phyloP scores from a whole-genome alignment of 2,113 vertebrate genomes.

The Plestiodon gilberti region DNA sequence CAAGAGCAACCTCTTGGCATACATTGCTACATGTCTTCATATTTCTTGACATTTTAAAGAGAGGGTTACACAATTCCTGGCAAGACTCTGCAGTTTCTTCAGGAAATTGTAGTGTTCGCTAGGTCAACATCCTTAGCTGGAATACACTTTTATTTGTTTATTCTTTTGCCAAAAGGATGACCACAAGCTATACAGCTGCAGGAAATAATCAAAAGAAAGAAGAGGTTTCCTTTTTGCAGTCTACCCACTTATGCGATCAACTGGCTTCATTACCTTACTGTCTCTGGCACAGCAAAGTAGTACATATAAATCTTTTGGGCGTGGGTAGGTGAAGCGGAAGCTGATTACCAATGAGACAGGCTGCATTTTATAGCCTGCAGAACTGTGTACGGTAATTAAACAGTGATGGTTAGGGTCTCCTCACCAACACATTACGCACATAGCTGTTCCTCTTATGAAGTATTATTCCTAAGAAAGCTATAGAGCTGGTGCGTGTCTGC shows the following conservation, averaged over 20 bases:
- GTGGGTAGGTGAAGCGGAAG: background rate
- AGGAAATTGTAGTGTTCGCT: slow-evolving; percentile 74
- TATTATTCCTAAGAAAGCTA: background rate
- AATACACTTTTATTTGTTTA: slow-evolving; percentile 63
- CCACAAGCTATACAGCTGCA: slow-evolving; percentile 69
- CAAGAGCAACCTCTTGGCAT: slow-evolving; percentile 30
- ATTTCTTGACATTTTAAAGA: slow-evolving; percentile 46
- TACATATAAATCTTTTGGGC: slow-evolving; percentile 15
- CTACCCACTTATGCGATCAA: slow-evolving; percentile 50
- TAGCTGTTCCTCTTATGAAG: background rate
- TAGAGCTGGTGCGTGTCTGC: too few relatives aligned
- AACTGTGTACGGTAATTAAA: slow-evolving; percentile 11
- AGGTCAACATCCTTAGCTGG: slow-evolving; percentile 70
- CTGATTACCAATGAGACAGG: background rate
- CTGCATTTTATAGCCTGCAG: slow-evolving; percentile 16
- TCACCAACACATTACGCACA: slow-evolving; percentile 11
- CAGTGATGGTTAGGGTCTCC: slow-evolving; percentile 1
- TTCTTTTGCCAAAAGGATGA: slow-evolving; percentile 68
- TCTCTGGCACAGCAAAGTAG: slow-evolving; percentile 46
- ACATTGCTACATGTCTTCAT: slow-evolving; percentile 46
- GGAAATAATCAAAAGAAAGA: slow-evolving; percentile 61
- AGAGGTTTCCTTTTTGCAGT: slow-evolving; percentile 39
- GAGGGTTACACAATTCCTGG: slow-evolving; percentile 48
- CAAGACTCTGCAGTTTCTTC: slow-evolving; percentile 65
- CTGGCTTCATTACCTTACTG: slow-evolving; percentile 32